Conservation (phyloP, 2,797 vertebrate species). For the Urophycis tenuis region DNA sequence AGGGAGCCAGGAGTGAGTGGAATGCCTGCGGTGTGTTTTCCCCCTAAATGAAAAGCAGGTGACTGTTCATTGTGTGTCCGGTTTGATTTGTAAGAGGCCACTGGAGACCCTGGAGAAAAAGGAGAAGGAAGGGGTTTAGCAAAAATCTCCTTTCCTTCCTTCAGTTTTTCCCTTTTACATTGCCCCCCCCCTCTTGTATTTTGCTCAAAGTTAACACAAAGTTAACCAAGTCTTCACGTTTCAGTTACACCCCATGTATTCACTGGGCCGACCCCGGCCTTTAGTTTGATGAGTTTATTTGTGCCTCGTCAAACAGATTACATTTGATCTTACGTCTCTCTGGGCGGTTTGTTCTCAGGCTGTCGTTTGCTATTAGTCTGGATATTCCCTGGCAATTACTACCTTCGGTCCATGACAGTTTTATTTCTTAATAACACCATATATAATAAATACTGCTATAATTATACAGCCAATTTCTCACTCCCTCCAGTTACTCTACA, state of each 20-base stretch:
- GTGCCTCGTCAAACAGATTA: background rate
- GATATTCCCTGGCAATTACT: background rate
- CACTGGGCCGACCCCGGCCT: background rate
- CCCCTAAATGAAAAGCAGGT: conserved; percentile 75
- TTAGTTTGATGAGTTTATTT: background rate
- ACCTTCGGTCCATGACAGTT: background rate
- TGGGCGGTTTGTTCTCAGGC: background rate
- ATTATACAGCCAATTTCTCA: background rate
- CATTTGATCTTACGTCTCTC: background rate
- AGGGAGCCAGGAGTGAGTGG: conserved; percentile 36
- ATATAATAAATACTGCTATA: no score
- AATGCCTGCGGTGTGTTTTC: conserved; percentile 66
- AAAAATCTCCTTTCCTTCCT: conserved; percentile 6
- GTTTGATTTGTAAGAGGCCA: conserved; percentile 56
- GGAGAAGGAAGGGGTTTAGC: conserved; percentile 37
- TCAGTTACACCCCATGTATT: background rate
- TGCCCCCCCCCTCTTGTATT: conserved; percentile 42
- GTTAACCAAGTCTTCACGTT: conserved; percentile 19
- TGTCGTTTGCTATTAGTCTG: background rate
- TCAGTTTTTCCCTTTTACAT: conserved; percentile 36
- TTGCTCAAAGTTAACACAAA: conserved; percentile 29
- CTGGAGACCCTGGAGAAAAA: conserved; percentile 49
- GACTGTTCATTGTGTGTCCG: conserved; percentile 61
- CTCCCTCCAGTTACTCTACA: background rate
- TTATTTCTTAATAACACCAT: background rate